These are phyloP conservation scores for Scelioninae gen. 2 DNA, from an alignment of 2,888 invertebrate genomes.

Conservation along the genomic window DNA sequence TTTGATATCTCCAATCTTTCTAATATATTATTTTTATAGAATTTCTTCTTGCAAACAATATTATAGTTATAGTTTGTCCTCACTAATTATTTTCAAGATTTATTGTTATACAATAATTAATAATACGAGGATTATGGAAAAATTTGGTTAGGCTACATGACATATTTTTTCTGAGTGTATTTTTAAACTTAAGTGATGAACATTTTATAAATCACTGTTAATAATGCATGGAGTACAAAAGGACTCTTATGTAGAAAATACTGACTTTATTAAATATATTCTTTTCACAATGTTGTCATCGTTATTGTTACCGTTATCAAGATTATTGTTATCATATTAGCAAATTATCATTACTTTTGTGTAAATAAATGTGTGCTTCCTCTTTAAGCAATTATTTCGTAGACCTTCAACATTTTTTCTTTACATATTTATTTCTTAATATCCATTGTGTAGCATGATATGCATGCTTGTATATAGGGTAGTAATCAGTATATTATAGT, in stretches of 20 bases:
- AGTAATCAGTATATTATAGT: too few species aligned
- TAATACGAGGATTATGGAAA: too few species aligned
- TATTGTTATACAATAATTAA: too few species aligned
- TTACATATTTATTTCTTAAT: slow-evolving; percentile 29
- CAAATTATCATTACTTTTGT: slow-evolving; percentile 67
- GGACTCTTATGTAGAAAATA: slow-evolving; percentile 57
- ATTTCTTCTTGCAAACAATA: too few species aligned
- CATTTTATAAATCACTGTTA: slow-evolving; percentile 51
- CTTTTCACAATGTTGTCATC: slow-evolving; percentile 59
- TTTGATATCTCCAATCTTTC: too few species aligned
- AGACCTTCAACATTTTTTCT: slow-evolving; percentile 64
- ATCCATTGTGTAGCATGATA: too few species aligned
- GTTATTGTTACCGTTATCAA: slow-evolving; percentile 62
- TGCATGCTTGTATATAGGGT: too few species aligned
- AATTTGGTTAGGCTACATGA: too few species aligned
- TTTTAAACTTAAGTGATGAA: slow-evolving; percentile 56
- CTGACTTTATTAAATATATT: slow-evolving; percentile 53
- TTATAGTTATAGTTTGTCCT: too few species aligned
- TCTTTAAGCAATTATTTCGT: slow-evolving; percentile 69
- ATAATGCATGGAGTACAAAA: slow-evolving; percentile 60
- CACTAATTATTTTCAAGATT: too few species aligned
- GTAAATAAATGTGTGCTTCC: slow-evolving; percentile 75
- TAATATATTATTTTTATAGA: too few species aligned
- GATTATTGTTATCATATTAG: slow-evolving; percentile 62
- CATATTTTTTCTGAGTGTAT: too few species aligned